Percentiles rank a stretch among this genome's conserved stretches.
phyloP scores from a whole-genome alignment of 2,113 vertebrate species.

The Trematomus loennbergii region DNA sequence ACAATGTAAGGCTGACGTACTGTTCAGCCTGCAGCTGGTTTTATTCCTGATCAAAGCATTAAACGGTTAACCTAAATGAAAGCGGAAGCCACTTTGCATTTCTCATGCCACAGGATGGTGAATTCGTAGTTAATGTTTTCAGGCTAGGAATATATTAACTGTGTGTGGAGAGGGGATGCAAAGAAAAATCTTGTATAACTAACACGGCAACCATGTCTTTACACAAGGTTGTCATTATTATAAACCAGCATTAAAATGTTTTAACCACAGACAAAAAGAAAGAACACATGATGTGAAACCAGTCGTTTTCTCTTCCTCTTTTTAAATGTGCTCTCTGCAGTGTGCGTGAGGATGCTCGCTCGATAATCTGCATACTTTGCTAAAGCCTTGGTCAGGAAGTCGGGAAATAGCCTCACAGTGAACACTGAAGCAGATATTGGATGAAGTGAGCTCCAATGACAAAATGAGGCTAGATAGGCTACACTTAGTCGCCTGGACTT shows the following conservation, averaged over 20 bases:
- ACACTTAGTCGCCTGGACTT: no score
- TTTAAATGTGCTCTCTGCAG: constrained; percentile 5
- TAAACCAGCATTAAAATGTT: constrained; percentile 1
- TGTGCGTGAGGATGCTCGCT: background rate
- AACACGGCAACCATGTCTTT: background rate
- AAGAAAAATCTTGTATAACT: background rate
- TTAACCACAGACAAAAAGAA: constrained; percentile 4
- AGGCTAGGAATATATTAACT: constrained; percentile 16
- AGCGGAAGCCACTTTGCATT: constrained; percentile 9
- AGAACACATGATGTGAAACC: constrained; percentile 25
- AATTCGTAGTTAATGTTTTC: constrained; percentile 7
- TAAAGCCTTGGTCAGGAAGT: background rate
- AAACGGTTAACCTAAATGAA: constrained; percentile 23
- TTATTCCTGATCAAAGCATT: constrained; percentile 21
- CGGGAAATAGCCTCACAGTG: background rate
- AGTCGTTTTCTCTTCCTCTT: constrained; percentile 56
- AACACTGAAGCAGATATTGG: background rate
- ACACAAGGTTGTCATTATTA: background rate
- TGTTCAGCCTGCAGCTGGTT: constrained; percentile 11
- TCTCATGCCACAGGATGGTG: background rate
- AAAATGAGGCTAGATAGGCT: background rate
- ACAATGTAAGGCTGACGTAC: constrained; percentile 14
- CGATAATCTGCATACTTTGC: background rate
- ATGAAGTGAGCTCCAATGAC: background rate
- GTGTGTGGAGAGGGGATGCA: background rate